Evolutionary conservation across 2,888 invertebrate genomes (phyloP), one percentile per base, ranked within the genome.

Genomic region (Pollenia angustigena): DNA sequence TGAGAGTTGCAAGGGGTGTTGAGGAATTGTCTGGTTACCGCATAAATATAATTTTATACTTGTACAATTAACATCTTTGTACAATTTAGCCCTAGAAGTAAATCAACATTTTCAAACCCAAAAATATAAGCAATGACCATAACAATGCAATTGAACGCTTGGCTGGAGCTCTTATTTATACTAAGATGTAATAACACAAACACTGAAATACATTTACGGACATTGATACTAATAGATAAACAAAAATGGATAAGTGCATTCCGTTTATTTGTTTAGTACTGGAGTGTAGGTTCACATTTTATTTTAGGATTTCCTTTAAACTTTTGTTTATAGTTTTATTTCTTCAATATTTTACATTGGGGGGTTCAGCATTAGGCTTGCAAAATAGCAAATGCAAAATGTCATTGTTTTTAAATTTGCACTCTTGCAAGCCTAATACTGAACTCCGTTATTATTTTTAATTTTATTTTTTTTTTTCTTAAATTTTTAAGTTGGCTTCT

Each of bases 91-190:
- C 56, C 48, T 23, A 44, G 68, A 66, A 85, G 62, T 56, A 64
- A 62, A 72, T 81, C 54, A 69, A 82, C 71, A 56, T 69, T 82
- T 79, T 71, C 16, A 40, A 62, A 6, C n/a, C 40, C 40, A 71
- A 76, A 66, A 83, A 64, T 80, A 46, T 69, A 69, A 42, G 86
- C 80, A 86, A 64, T 80, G 80, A 76, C 75, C 83, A 83, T 86
- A 83, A 54, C 62, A 75, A 82, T 79, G 75, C 86, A 86, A 83
- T 83, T 86, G 82, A 83, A 82, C 48, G 80, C 44, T 86, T 83
- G 75, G 83, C 75, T 83, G 76, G 76, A 86, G 64, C 52, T 86
- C 75, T 76, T 71, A 71, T 80, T 86, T 62, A 12, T 18, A 62
- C 50, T 32, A n/a, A n/a, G n/a, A n/a, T n/a, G n/a, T n/a, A n/a